These are phyloP conservation scores for Bambusicola thoracicus DNA, from an alignment of 2,113 vertebrate genomes.

Conservation along the genomic window DNA sequence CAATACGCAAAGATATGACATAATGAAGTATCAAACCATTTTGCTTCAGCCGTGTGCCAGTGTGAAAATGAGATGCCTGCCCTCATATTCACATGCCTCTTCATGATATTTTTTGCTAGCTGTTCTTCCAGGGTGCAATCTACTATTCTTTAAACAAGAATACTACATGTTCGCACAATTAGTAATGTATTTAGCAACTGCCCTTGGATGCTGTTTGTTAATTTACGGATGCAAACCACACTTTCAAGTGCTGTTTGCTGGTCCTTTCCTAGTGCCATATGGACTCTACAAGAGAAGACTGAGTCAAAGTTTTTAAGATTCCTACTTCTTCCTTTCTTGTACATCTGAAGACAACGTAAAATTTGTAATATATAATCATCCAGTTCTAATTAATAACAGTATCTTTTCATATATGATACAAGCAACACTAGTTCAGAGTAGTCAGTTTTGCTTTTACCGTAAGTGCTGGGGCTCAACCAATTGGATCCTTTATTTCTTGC, in stretches of 20 bases:
- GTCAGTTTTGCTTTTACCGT: not conserved
- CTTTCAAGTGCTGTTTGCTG: not conserved
- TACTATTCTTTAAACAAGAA: not conserved
- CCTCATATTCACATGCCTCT: not conserved
- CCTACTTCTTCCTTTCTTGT: not conserved
- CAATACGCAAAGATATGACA: constrained; percentile 24
- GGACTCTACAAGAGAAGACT: not conserved
- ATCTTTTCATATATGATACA: not conserved
- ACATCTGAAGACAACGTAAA: not conserved
- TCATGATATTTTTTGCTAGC: not conserved
- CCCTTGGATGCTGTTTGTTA: not conserved
- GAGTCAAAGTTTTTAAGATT: not conserved
- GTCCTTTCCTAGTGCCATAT: not conserved
- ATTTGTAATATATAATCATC: not conserved
- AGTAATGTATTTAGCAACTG: not conserved
- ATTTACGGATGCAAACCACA: constrained; percentile 13
- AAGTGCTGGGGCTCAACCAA: not conserved
- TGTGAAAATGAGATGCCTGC: constrained; percentile 14
- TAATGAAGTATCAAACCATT: constrained; percentile 44
- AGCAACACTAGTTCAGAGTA: not conserved
- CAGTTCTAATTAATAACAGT: not conserved
- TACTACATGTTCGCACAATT: constrained; percentile 1
- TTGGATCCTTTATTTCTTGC: not conserved
- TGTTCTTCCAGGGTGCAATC: not conserved
- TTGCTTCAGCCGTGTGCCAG: not conserved